phyloP scores from a whole-genome alignment of 2,113 vertebrate species.

The Lichenostomus cassidix region DNA sequence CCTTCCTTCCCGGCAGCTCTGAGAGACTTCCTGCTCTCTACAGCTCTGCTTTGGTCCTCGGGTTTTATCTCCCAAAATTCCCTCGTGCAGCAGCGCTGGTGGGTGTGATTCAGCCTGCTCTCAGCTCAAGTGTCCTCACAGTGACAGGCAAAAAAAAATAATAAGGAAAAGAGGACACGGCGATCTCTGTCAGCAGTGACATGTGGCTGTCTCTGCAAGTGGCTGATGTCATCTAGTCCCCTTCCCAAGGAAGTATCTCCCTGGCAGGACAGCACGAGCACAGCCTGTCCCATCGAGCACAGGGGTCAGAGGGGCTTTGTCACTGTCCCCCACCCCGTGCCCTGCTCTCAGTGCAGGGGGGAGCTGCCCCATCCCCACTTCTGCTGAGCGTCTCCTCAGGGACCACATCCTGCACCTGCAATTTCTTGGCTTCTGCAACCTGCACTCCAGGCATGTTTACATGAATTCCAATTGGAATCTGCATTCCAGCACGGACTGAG shows the following conservation, averaged over 20 bases:
- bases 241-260: neutral
- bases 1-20: neutral
- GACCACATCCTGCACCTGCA: slow-evolving; percentile 4
- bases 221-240: neutral
- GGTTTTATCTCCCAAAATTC: neutral
- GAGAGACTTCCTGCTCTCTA: neutral
- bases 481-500: slow-evolving; percentile 61
- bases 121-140: neutral
- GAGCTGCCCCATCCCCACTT: neutral
- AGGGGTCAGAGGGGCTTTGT: neutral
- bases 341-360: neutral
- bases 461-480: slow-evolving; percentile 44
- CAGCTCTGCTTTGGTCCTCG: neutral
- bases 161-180: neutral
- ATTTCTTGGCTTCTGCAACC: neutral
- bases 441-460: slow-evolving; percentile 27
- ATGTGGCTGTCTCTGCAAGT: neutral
- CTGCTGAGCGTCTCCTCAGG: neutral
- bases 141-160: neutral
- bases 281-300: neutral
- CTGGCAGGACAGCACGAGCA: neutral
- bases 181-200: neutral
- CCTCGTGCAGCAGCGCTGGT: neutral
- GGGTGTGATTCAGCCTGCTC: neutral
- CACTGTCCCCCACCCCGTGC: fast-evolving